Percentiles rank a stretch among this genome's conserved stretches.
These are phyloP conservation scores for Leontopithecus rosalia DNA, from an alignment of 2,797 vertebrate species.

Conservation along the genomic window DNA sequence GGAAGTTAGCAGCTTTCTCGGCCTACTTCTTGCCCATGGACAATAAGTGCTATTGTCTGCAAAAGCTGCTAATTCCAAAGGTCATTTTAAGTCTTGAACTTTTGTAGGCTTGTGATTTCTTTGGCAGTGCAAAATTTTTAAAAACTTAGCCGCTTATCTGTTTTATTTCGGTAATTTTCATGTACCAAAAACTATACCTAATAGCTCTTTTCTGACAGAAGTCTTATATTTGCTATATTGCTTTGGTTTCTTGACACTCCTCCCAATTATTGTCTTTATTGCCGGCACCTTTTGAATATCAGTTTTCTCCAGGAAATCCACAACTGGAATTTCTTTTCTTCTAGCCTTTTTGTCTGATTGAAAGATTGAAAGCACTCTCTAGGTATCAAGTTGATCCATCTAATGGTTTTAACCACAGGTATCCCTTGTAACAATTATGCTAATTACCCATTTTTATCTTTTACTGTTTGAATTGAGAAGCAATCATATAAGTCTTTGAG, in stretches of 20 bases:
- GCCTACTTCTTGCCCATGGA: neutral
- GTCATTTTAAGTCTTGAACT: neutral
- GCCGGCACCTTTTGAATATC: neutral
- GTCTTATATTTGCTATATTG: neutral
- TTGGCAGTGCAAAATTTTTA: neutral
- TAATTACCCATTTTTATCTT: slow-evolving; percentile 28
- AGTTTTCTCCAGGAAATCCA: neutral
- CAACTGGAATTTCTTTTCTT: neutral
- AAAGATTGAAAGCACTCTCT: slow-evolving; percentile 23
- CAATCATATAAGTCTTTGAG: neutral
- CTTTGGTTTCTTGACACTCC: neutral
- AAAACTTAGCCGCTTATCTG: neutral
- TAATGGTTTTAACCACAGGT: slow-evolving; percentile 4
- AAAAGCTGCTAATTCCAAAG: neutral
- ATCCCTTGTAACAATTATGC: neutral
- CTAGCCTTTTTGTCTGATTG: neutral
- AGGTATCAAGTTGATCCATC: neutral
- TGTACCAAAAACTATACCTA: neutral
- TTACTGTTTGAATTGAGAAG: neutral
- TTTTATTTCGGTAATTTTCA: neutral
- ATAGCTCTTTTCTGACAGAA: neutral
- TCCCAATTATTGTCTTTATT: neutral
- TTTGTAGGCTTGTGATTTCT: neutral
- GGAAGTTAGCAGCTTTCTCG: neutral
- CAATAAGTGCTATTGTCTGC: neutral